These are phyloP conservation scores for Lucilia cuprina DNA, from an alignment of 1,140 invertebrate species.

Conservation along the genomic window DNA sequence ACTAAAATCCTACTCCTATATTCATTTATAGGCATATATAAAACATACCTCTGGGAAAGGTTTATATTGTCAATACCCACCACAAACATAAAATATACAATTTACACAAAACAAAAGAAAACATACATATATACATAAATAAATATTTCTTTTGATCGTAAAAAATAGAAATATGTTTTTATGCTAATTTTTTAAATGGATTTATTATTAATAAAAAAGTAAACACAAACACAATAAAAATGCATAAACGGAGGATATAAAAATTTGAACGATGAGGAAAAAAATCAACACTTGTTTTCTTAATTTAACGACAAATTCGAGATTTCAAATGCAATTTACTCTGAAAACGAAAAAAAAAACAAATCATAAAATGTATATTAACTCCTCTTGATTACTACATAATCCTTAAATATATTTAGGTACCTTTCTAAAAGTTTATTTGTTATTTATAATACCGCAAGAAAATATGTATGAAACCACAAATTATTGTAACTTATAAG, in stretches of 20 bases:
- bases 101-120: not conserved
- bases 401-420: too few relatives aligned
- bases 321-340: not conserved
- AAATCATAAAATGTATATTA: not conserved
- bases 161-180: conserved; percentile 10
- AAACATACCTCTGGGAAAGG: conserved; percentile 10
- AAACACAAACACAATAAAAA: not conserved
- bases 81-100: not conserved
- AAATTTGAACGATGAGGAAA: not conserved
- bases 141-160: not conserved
- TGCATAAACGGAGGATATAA: not conserved
- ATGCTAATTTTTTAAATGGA: conserved; percentile 8
- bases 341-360: not conserved
- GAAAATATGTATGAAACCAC: not conserved
- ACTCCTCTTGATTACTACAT: not conserved
- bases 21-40: not conserved
- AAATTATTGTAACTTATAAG: not conserved
- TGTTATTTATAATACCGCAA: not conserved
- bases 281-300: not conserved
- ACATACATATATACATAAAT: not conserved
- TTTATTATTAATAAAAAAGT: conserved; percentile 7
- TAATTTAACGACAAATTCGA: not conserved
- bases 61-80: not conserved
- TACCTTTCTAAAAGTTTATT: not conserved
- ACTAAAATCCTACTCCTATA: not conserved